Evolutionary conservation across 2,888 invertebrate species (phyloP).

Genomic region (Ophion ventricosus): DNA sequence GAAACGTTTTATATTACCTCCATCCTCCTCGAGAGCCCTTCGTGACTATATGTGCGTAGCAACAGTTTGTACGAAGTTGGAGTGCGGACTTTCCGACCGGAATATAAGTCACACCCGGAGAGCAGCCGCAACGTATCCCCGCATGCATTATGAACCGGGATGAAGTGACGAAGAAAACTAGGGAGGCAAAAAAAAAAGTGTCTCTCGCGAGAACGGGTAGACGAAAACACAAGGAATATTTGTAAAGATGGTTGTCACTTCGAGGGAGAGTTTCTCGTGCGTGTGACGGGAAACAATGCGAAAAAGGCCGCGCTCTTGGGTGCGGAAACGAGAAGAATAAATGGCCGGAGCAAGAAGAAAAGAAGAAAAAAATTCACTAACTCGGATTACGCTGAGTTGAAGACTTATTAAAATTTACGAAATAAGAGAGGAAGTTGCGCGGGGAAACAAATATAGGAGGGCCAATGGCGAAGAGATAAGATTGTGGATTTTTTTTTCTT

Average conservation of each 20-base stretch:
- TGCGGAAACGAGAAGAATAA: not conserved
- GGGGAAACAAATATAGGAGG: not conserved
- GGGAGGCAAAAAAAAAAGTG: not conserved
- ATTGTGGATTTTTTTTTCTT: not conserved
- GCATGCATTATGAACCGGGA: conserved; percentile 29
- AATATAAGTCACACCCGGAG: conserved; percentile 44
- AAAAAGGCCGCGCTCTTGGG: not conserved
- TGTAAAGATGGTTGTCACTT: conserved; percentile 9
- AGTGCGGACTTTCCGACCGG: not conserved
- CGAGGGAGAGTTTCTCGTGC: conserved; percentile 19
- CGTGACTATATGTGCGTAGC: conserved; percentile 7
- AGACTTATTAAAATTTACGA: not conserved
- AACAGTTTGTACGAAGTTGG: conserved; percentile 37
- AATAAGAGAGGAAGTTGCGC: not conserved
- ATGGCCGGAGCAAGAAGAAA: not conserved
- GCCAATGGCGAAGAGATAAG: not conserved
- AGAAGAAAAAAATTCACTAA: not conserved
- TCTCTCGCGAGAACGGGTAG: not conserved
- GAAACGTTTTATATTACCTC: conserved; percentile 31
- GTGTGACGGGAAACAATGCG: conserved; percentile 5
- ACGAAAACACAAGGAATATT: not conserved
- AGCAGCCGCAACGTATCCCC: conserved; percentile 10
- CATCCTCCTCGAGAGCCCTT: not conserved
- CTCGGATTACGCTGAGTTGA: not conserved
- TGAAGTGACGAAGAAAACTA: not conserved